These are phyloP conservation scores for Actinostola sp. DNA, from an alignment of 92 coral and sea anemone genomes.

Conservation along the genomic window DNA sequence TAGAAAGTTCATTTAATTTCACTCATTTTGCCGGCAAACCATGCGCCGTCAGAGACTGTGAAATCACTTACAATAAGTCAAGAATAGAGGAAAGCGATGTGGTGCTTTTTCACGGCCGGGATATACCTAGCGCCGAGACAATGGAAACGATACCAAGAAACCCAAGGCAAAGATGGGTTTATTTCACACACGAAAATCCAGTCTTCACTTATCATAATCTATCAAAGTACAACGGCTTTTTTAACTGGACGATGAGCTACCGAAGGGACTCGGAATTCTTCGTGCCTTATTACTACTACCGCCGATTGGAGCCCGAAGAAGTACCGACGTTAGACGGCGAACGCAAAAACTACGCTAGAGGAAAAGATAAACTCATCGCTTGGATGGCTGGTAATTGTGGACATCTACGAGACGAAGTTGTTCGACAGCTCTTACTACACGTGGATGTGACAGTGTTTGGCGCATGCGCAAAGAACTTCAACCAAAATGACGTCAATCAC, in stretches of 20 bases:
- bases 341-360: conserved; percentile 55
- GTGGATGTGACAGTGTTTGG: conserved; percentile 78
- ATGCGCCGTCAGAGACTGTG: conserved; percentile 65
- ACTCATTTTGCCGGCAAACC: conserved; percentile 66
- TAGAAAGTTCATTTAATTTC: conserved; percentile 62
- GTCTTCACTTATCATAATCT: conserved; percentile 51
- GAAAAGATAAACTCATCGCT: conserved; percentile 76
- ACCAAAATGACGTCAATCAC: conserved; percentile 39
- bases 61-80: conserved; percentile 67
- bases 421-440: conserved; percentile 53
- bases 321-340: neutral
- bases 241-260: conserved; percentile 98
- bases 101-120: conserved; percentile 87
- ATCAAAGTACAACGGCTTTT: conserved; percentile 54
- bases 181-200: conserved; percentile 86
- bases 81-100: conserved; percentile 72
- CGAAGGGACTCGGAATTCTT: conserved; percentile 85
- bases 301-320: conserved; percentile 22
- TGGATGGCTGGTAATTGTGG: conserved; percentile 89
- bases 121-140: conserved; percentile 53
- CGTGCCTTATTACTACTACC: conserved; percentile 75
- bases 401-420: conserved; percentile 60
- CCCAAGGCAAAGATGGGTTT: conserved; percentile 79
- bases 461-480: conserved; percentile 63
- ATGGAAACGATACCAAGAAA: conserved; percentile 39